Evolutionary conservation across 2,888 invertebrate species (phyloP).

Genomic region (Lepeophtheirus nordmannii): DNA sequence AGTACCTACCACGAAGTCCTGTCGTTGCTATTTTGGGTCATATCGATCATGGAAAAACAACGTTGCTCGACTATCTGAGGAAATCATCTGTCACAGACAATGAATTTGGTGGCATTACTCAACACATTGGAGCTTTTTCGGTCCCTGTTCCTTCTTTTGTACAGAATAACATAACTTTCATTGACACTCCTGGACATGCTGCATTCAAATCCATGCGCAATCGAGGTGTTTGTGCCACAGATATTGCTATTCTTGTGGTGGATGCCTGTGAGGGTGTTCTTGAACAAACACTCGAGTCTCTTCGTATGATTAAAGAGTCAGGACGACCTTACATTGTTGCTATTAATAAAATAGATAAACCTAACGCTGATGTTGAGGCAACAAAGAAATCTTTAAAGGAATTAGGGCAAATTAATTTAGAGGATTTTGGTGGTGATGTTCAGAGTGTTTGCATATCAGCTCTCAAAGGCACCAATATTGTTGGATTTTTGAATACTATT

Average conservation of each 20-base stretch:
- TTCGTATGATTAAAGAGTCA: slow-evolving; percentile 64
- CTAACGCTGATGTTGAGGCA: slow-evolving; percentile 62
- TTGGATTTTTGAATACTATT: slow-evolving; percentile 64
- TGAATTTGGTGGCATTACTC: slow-evolving; percentile 97
- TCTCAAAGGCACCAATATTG: slow-evolving; percentile 59
- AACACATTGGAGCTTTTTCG: slow-evolving; percentile 95
- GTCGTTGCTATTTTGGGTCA: slow-evolving; percentile 99
- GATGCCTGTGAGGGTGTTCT: slow-evolving; percentile 98
- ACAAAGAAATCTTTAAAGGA: slow-evolving; percentile 5
- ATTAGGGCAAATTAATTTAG: slow-evolving; percentile 41
- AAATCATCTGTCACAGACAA: slow-evolving; percentile 68
- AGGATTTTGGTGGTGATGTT: slow-evolving; percentile 76
- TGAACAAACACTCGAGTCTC: slow-evolving; percentile 88
- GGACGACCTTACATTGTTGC: slow-evolving; percentile 75
- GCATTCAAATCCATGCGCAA: slow-evolving; percentile 87
- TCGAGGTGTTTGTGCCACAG: slow-evolving; percentile 86
- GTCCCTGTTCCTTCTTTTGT: slow-evolving; percentile 31
- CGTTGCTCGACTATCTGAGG: slow-evolving; percentile 71
- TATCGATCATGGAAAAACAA: slow-evolving; percentile 98
- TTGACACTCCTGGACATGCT: slow-evolving; percentile 98
- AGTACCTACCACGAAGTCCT: slow-evolving; percentile 54
- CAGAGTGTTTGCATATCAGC: slow-evolving; percentile 86
- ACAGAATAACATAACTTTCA: slow-evolving; percentile 55
- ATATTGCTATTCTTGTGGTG: slow-evolving; percentile 84
- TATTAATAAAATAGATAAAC: slow-evolving; percentile 93